Percentiles rank a stretch among this genome's conserved stretches.
These are phyloP conservation scores for Nebria salina DNA, from an alignment of 2,888 invertebrate species.

Conservation along the genomic window DNA sequence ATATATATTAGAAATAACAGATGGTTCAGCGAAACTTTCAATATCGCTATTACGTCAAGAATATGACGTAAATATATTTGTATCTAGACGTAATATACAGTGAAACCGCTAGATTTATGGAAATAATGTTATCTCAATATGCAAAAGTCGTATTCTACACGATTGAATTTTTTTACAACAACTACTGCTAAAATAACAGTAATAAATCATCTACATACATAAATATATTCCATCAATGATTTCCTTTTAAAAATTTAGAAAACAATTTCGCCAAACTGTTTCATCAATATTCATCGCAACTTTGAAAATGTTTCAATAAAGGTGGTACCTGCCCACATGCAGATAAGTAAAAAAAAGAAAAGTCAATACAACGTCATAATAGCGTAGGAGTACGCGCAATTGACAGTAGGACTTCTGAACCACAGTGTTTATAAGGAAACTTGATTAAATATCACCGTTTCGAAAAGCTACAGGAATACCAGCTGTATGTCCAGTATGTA, in stretches of 20 bases:
- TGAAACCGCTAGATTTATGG: too few relatives aligned
- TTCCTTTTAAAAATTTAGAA: background rate
- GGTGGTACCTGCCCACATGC: background rate
- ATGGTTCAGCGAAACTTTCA: background rate
- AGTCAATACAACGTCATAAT: background rate
- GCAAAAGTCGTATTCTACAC: too few relatives aligned
- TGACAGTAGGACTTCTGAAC: constrained; percentile 13
- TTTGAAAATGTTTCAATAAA: background rate
- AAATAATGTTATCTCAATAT: too few relatives aligned
- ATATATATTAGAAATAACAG: background rate
- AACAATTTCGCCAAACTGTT: background rate
- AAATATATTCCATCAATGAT: background rate
- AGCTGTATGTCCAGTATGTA: background rate
- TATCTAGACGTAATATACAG: too few relatives aligned
- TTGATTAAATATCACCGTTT: constrained; percentile 1
- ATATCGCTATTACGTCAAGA: background rate
- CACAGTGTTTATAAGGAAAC: constrained; percentile 8
- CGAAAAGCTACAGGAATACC: background rate
- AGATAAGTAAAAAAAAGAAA: background rate
- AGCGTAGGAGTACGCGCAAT: background rate
- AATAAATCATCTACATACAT: background rate
- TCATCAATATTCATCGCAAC: background rate
- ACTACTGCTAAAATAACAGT: background rate
- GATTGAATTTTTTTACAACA: too few relatives aligned
- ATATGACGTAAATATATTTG: background rate